phyloP scores from a whole-genome alignment of 2,113 vertebrate genomes.

The Vanacampus margaritifer region DNA sequence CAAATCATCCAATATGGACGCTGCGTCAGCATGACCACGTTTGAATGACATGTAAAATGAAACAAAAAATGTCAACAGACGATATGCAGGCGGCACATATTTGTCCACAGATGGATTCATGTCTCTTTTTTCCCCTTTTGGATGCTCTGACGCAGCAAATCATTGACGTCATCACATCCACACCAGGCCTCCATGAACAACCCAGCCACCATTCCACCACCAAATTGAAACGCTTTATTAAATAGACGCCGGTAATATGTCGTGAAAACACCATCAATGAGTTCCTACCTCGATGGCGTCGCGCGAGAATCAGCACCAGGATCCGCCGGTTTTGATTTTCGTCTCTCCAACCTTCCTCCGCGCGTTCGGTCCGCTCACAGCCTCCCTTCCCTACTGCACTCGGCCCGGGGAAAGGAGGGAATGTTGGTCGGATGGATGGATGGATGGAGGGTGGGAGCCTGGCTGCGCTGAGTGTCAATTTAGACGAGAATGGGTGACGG shows the following conservation, averaged over 20 bases:
- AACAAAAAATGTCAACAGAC: neutral
- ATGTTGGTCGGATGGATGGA: conserved; percentile 31
- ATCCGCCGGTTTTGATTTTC: conserved; percentile 25
- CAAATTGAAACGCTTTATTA: conserved; percentile 4
- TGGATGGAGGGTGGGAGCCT: neutral
- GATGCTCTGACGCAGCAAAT: conserved; percentile 49
- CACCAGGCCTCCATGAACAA: conserved; percentile 20
- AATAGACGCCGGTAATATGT: neutral
- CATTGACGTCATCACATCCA: conserved; percentile 4
- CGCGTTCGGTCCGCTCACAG: conserved; percentile 48
- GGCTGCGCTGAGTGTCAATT: conserved; percentile 46
- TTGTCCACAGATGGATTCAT: neutral
- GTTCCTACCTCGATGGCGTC: neutral
- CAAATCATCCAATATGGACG: conserved; percentile 18
- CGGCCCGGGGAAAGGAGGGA: conserved; percentile 40
- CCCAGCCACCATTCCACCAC: conserved; percentile 2
- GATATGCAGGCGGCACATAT: neutral
- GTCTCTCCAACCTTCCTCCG: conserved; percentile 7
- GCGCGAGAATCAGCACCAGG: conserved; percentile 28
- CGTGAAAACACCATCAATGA: conserved; percentile 3
- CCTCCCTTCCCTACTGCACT: conserved; percentile 59
- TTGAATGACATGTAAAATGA: neutral
- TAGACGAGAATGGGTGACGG: conserved; percentile 22
- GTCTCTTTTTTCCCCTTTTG: neutral
- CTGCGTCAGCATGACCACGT: conserved; percentile 44